Conservation (phyloP, 2,113 vertebrate species). For the Nesogale talazaci region DNA sequence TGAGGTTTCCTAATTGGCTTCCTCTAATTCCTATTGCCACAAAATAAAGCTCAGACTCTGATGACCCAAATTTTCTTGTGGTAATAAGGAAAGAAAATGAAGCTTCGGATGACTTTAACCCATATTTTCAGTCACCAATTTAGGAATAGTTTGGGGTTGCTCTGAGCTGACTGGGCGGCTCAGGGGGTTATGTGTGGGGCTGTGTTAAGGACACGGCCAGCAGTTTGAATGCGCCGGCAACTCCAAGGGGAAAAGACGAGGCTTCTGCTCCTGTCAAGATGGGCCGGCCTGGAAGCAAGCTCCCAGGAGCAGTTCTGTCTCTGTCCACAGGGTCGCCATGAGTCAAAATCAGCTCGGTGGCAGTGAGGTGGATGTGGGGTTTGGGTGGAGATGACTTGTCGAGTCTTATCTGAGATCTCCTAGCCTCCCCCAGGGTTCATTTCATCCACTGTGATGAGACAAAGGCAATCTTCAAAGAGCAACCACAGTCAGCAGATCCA, state of each 20-base stretch:
- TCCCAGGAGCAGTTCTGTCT: too few species aligned
- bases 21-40: constrained; percentile 72
- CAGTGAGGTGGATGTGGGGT: background rate
- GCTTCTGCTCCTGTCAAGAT: too few species aligned
- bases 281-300: too few species aligned
- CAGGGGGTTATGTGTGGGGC: too few species aligned
- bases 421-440: background rate
- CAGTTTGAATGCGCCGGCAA: too few species aligned
- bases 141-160: constrained; percentile 50
- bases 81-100: background rate
- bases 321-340: too few species aligned
- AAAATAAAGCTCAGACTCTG: constrained; percentile 58
- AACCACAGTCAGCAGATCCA: background rate
- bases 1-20: constrained; percentile 76
- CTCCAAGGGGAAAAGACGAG: too few species aligned
- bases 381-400: constrained; percentile 37
- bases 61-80: constrained; percentile 38
- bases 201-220: too few species aligned
- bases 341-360: too few species aligned
- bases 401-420: background rate
- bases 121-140: constrained; percentile 48
- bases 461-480: constrained; percentile 27
- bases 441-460: background rate
- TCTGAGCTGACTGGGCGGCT: constrained; percentile 19
- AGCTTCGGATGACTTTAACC: constrained; percentile 43